Percentiles rank a stretch among this genome's conserved stretches.
Evolutionary conservation across 1,140 invertebrate genomes (phyloP).

Genomic region (Plutomurus gul): DNA sequence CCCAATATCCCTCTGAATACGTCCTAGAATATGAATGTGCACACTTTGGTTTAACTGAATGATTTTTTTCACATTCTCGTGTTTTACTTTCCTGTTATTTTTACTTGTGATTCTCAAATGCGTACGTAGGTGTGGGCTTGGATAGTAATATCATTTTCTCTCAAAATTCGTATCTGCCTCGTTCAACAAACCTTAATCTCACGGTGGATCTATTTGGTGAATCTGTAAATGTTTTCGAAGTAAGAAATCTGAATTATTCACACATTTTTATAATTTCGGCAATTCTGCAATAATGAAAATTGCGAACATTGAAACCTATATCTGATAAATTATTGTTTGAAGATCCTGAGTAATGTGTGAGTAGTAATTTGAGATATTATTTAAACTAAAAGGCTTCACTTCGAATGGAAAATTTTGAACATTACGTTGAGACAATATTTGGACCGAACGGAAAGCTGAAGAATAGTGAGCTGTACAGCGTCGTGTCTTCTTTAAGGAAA

Average conservation of each 20-base stretch:
- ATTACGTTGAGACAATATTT: conserved; percentile 78
- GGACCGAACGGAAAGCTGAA: conserved; percentile 70
- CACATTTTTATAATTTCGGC: neutral
- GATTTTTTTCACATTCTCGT: too few species aligned
- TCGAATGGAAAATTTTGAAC: conserved; percentile 81
- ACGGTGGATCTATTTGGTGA: conserved; percentile 89
- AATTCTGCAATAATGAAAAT: too few species aligned
- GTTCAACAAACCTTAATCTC: conserved; percentile 77
- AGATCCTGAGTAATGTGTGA: neutral
- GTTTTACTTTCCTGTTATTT: too few species aligned
- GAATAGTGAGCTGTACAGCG: conserved; percentile 36
- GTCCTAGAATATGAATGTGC: too few species aligned
- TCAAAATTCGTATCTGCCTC: conserved; percentile 83
- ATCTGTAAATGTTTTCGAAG: conserved; percentile 82
- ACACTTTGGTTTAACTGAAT: too few species aligned
- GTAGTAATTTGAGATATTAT: neutral
- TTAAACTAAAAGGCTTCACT: conserved; percentile 65
- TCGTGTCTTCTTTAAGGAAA: conserved; percentile 49
- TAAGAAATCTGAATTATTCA: conserved; percentile 56
- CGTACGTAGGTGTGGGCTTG: conserved; percentile 72
- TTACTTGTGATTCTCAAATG: too few species aligned
- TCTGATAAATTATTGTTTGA: too few species aligned
- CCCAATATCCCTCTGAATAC: too few species aligned
- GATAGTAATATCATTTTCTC: conserved; percentile 87
- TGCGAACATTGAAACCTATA: too few species aligned